Conservation (phyloP, 2,888 invertebrate species). For the Aspidapion aeneum region DNA sequence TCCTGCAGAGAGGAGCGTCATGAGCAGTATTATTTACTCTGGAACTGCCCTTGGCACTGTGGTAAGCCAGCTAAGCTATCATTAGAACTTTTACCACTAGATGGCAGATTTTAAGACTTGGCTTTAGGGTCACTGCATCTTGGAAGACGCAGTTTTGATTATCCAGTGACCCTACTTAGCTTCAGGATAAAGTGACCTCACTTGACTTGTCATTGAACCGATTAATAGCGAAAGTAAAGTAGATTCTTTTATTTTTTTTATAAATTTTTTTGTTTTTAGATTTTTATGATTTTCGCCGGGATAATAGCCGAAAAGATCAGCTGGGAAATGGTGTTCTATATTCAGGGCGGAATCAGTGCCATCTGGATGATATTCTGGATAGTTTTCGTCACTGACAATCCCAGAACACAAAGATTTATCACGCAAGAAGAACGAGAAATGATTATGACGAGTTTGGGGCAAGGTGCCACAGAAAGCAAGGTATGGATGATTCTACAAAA, state of each 20-base stretch:
- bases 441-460: conserved; percentile 58
- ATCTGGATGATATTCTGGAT: conserved; percentile 76
- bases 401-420: conserved; percentile 63
- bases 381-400: conserved; percentile 64
- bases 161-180: no score
- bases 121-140: no score
- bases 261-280: conserved; percentile 34
- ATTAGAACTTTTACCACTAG: no score
- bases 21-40: conserved; percentile 77
- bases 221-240: no score
- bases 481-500: no score
- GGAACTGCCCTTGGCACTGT: conserved; percentile 89
- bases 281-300: conserved; percentile 62
- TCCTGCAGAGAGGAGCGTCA: conserved; percentile 77
- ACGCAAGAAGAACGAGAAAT: conserved; percentile 63
- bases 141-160: no score
- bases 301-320: conserved; percentile 64
- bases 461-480: no score
- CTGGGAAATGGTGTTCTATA: conserved; percentile 83
- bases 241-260: neutral
- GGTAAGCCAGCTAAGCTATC: conserved; percentile 51
- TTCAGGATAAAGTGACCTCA: no score
- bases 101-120: no score
- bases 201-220: no score
- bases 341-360: conserved; percentile 67